Evolutionary conservation across 1,140 invertebrate genomes (phyloP).

Genomic region (Drosophila tropicalis): DNA sequence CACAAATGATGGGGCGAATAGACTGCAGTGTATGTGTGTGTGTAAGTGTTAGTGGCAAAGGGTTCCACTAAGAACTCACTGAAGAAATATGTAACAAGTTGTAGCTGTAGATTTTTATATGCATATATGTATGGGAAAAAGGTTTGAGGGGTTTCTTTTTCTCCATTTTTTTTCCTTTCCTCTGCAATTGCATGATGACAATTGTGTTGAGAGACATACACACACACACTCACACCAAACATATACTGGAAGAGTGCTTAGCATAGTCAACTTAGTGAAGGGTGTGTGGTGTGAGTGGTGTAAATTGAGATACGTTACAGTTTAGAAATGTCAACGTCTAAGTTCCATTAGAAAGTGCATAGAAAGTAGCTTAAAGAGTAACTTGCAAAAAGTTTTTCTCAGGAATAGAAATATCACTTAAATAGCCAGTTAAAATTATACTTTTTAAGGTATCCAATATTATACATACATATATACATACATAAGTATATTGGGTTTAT

Average conservation of each 20-base stretch:
- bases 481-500: too few relatives aligned
- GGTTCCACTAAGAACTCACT: constrained; percentile 36
- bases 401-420: not conserved
- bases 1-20: not conserved
- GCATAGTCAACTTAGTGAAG: constrained; percentile 24
- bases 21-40: too few relatives aligned
- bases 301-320: constrained; percentile 28
- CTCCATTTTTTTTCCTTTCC: constrained; percentile 23
- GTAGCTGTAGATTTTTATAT: constrained; percentile 57
- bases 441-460: too few relatives aligned
- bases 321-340: constrained; percentile 50
- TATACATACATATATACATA: too few relatives aligned
- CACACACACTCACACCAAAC: not conserved
- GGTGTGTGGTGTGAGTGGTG: constrained; percentile 2
- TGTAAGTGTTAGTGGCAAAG: not conserved
- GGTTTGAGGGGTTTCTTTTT: constrained; percentile 21
- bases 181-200: constrained; percentile 52
- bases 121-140: constrained; percentile 26
- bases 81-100: constrained; percentile 68
- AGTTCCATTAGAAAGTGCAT: constrained; percentile 66
- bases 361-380: constrained; percentile 21
- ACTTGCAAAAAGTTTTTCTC: not conserved
- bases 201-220: constrained; percentile 30
- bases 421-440: not conserved
- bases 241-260: constrained; percentile 21